Percentiles rank a stretch among this genome's conserved stretches.
Evolutionary conservation across 1,140 invertebrate species (phyloP).

Genomic region (Plutomurus gul): DNA sequence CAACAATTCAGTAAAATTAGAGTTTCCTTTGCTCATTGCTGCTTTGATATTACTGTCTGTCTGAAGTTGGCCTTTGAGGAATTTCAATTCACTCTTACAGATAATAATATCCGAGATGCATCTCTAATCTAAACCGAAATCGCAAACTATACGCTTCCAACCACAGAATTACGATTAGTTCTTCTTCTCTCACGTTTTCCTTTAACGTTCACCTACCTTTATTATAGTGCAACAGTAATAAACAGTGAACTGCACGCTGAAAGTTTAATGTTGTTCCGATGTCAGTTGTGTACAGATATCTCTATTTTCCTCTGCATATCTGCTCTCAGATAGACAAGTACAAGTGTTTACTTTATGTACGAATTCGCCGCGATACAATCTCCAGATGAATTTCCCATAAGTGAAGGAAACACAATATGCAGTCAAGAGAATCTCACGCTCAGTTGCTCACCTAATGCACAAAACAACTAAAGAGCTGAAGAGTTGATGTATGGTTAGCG

Average conservation of each 20-base stretch:
- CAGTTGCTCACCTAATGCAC: background rate
- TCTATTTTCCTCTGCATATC: background rate
- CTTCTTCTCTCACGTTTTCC: background rate
- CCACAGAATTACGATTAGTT: background rate
- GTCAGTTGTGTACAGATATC: background rate
- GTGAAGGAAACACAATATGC: too few species aligned
- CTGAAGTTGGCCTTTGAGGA: too few species aligned
- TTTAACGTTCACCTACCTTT: background rate
- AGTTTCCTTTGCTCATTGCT: too few species aligned
- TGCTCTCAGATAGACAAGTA: background rate
- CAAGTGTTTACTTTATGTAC: conserved; percentile 21
- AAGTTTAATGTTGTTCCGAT: background rate
- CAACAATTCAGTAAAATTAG: too few species aligned
- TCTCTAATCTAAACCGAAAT: background rate
- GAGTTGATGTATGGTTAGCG: too few species aligned
- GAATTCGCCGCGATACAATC: background rate
- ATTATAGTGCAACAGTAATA: background rate
- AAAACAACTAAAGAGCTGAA: too few species aligned
- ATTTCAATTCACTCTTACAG: background rate
- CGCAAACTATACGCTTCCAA: background rate
- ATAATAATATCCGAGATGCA: background rate
- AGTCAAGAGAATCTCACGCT: background rate
- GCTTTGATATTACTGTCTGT: too few species aligned
- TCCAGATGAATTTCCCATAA: too few species aligned
- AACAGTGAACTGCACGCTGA: background rate